phyloP scores from a whole-genome alignment of 2,888 invertebrate species.

The Ceraclea dissimilis region DNA sequence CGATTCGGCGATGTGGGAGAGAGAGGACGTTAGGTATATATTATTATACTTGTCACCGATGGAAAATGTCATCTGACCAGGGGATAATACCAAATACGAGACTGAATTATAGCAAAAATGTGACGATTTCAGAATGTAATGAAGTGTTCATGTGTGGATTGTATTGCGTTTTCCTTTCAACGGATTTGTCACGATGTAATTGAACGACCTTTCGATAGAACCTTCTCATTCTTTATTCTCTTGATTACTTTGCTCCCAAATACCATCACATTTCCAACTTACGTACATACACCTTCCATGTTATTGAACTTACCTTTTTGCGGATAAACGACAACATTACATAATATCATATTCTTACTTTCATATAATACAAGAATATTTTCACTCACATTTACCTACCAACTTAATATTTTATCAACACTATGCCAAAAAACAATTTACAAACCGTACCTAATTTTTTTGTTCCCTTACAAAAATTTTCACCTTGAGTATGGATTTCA shows the following conservation, averaged over 20 bases:
- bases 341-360: neutral
- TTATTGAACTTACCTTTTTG: neutral
- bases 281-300: no score
- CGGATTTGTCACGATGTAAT: neutral
- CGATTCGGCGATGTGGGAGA: conserved; percentile 16
- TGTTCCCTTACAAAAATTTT: no score
- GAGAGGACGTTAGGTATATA: neutral
- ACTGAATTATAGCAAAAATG: neutral
- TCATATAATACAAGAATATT: neutral
- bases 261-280: no score
- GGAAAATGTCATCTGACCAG: neutral
- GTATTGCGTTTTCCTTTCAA: neutral
- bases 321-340: neutral
- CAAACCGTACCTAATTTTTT: no score
- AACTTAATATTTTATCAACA: no score
- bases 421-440: no score
- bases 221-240: neutral
- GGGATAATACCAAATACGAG: neutral
- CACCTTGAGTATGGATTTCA: no score
- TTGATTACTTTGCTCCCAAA: neutral
- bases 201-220: neutral
- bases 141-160: neutral
- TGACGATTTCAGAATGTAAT: neutral
- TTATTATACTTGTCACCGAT: neutral
- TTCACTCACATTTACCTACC: no score